Evolutionary conservation across 2,888 invertebrate species (phyloP).

Genomic region (Drosophila subquinaria): DNA sequence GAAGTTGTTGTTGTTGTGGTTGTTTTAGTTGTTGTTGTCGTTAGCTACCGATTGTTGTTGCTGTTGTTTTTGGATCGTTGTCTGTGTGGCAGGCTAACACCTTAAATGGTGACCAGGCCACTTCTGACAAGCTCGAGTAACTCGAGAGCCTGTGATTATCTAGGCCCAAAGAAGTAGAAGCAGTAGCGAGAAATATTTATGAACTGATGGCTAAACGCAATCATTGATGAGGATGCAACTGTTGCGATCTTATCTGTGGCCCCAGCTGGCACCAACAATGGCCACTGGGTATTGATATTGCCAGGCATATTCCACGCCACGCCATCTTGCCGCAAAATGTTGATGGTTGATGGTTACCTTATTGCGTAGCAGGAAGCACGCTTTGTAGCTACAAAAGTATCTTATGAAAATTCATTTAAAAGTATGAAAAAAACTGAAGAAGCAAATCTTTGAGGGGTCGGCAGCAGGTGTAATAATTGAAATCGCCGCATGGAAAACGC

Average conservation of each 20-base stretch:
- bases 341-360: constrained; percentile 25
- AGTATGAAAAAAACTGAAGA: constrained; percentile 20
- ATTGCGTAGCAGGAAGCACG: constrained; percentile 77
- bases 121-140: constrained; percentile 66
- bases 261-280: constrained; percentile 33
- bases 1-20: constrained; percentile 47
- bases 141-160: constrained; percentile 74
- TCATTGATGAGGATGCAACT: constrained; percentile 65
- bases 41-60: constrained; percentile 39
- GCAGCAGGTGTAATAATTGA: constrained; percentile 85
- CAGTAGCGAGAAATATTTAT: constrained; percentile 73
- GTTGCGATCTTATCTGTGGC: constrained; percentile 49
- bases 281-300: constrained; percentile 52
- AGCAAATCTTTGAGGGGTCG: constrained; percentile 52
- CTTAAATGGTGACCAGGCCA: constrained; percentile 69
- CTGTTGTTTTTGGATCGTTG: constrained; percentile 19
- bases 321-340: constrained; percentile 45
- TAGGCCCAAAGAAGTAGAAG: constrained; percentile 18
- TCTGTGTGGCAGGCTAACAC: constrained; percentile 65
- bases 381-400: constrained; percentile 66
- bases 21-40: constrained; percentile 41
- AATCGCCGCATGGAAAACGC: constrained; percentile 81
- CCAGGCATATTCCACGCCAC: constrained; percentile 62
- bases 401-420: constrained; percentile 58
- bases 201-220: constrained; percentile 64